Evolutionary conservation across 2,888 invertebrate genomes (phyloP).

Genomic region (Epirrita christyi): DNA sequence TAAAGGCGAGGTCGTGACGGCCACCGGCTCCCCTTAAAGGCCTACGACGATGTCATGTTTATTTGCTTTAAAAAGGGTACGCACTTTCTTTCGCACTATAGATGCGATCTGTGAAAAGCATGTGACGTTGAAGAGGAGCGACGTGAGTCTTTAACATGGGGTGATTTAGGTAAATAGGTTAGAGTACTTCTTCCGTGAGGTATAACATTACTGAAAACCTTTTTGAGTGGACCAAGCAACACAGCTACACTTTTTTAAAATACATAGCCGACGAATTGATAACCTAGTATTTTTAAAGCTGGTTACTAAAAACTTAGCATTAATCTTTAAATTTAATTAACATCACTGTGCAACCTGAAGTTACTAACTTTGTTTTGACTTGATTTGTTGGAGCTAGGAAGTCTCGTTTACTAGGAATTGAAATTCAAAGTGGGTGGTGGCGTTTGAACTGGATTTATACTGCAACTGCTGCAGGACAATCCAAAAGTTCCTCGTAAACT

Average conservation of each 20-base stretch:
- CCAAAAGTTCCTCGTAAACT: constrained; percentile 20
- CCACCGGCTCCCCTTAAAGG: constrained; percentile 62
- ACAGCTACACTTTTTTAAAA: background rate
- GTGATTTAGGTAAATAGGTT: constrained; percentile 62
- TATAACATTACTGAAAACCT: constrained; percentile 34
- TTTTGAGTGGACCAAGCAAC: constrained; percentile 14
- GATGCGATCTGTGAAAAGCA: constrained; percentile 56
- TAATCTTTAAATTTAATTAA: constrained; percentile 10
- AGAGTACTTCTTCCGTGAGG: constrained; percentile 48
- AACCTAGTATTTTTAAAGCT: no score
- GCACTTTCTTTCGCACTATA: constrained; percentile 64
- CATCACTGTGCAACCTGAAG: constrained; percentile 12
- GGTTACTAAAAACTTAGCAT: background rate
- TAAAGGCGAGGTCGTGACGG: constrained; percentile 70
- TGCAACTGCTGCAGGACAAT: constrained; percentile 28
- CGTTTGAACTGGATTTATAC: constrained; percentile 32
- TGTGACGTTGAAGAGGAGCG: constrained; percentile 64
- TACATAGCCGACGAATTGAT: background rate
- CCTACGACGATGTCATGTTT: constrained; percentile 74
- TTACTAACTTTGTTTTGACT: constrained; percentile 19
- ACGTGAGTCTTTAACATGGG: constrained; percentile 67
- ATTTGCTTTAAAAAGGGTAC: constrained; percentile 75
- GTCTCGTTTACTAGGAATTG: constrained; percentile 31
- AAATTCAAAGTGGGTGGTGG: constrained; percentile 33
- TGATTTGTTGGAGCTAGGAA: constrained; percentile 23